Evolutionary conservation across 2,113 vertebrate species (phyloP), one percentile per base, ranked within the genome.

Genomic region (Chlorocebus sabaeus): DNA sequence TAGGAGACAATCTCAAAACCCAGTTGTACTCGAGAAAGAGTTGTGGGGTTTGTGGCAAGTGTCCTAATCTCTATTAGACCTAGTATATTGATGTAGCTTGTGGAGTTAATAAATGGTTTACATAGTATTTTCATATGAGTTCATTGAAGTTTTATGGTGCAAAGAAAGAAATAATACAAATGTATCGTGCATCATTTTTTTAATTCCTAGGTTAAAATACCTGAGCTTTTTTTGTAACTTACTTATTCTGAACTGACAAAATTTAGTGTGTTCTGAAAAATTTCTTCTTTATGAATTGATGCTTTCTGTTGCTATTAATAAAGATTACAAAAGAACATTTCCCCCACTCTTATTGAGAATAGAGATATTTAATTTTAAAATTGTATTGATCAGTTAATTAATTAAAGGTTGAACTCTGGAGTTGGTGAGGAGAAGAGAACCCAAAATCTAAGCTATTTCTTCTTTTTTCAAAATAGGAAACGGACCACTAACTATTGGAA

Each of bases 301-400:
- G 18, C 3, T 92, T 82, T 86, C 55, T 96, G n/a, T 82, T 82
- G 94, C 72, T 82, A 86, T 73, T 76, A 67, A 80, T 89, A 30
- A 93, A 89, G 5, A 64, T 30, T 72, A n/a, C 35, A 80, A 75
- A 75, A 55, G 25, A 11, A 27, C 27, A 45, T 75, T 68, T 72
- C 55, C 18, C 3, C 30, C 13, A 4, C 48, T 95, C 35, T 79
- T 68, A 59, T 59, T 50, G 9, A 75, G 25, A 9, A 68, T 40
- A 59, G 6, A 50, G 25, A 76, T 82, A 2, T 78, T 95, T 57
- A 93, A 89, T 70, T 40, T 20, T 20, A 85, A 89, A 96, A 27
- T 75, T 30, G 45, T 82, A 1, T 89, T 64, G n/a, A 48, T 83
- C 70, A 73, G 48, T 82, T 76, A 87, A 67, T 88, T 92, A 95